phyloP scores from a whole-genome alignment of 2,113 vertebrate species.

The Sakesphorus luctuosus region DNA sequence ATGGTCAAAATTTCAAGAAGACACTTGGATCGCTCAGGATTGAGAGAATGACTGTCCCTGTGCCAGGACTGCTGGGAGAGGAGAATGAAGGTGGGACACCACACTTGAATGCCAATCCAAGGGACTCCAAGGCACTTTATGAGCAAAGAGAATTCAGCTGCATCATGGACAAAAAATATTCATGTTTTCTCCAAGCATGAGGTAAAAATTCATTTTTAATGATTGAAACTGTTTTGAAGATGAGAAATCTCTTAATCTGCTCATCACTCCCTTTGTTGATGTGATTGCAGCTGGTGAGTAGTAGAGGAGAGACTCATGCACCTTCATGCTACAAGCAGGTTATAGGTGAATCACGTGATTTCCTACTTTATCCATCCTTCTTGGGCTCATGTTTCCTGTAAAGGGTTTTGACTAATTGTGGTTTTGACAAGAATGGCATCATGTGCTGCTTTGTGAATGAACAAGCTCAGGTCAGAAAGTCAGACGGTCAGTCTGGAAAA shows the following conservation, averaged over 20 bases:
- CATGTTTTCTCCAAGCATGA: neutral
- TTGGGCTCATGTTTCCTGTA: conserved; percentile 86
- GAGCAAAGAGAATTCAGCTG: neutral
- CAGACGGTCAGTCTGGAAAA: conserved; percentile 82
- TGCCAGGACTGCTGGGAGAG: neutral
- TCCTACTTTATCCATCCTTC: conserved; percentile 77
- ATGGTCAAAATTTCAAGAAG: neutral
- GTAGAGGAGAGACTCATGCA: neutral
- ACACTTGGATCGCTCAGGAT: neutral
- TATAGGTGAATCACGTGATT: conserved; percentile 69
- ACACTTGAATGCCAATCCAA: accelerated
- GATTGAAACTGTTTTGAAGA: neutral
- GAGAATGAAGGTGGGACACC: accelerated
- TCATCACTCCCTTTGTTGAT: neutral
- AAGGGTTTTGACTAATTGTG: conserved; percentile 81
- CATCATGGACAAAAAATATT: neutral
- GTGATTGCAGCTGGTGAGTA: conserved; percentile 16
- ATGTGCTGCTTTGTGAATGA: conserved; percentile 65
- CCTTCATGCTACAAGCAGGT: neutral
- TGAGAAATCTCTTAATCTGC: neutral
- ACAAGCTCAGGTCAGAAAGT: conserved; percentile 71
- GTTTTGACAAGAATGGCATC: conserved; percentile 78
- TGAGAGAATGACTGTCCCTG: neutral
- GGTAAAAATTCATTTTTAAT: neutral
- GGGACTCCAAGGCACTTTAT: neutral